Evolutionary conservation across 2,113 vertebrate species (phyloP).

Genomic region (Proteles cristata): DNA sequence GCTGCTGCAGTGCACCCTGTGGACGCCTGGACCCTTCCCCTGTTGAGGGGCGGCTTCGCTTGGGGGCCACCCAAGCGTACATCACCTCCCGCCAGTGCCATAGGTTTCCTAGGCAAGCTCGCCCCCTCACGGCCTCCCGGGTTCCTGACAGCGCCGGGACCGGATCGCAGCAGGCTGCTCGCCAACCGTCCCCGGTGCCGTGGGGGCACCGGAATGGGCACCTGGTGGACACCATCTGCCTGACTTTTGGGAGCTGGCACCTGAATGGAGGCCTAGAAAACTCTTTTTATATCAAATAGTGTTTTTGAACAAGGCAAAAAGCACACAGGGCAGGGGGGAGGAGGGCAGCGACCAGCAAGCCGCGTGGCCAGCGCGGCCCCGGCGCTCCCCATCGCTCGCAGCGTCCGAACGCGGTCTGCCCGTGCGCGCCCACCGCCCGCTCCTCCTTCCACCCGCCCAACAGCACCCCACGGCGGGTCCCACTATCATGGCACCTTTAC

Average conservation of each 20-base stretch:
- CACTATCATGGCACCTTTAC: not conserved
- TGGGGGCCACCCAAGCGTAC: not conserved
- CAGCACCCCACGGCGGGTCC: not conserved
- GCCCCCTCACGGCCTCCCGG: no score
- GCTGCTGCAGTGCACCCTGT: not conserved
- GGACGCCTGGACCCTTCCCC: not conserved
- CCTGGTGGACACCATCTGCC: not conserved
- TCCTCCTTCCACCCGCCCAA: not conserved
- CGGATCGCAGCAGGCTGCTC: not conserved
- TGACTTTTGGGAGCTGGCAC: not conserved
- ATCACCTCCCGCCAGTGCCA: not conserved
- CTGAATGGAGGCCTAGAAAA: not conserved
- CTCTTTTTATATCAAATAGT: not conserved
- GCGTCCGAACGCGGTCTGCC: not conserved
- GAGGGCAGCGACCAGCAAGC: not conserved
- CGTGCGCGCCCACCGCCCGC: accelerated
- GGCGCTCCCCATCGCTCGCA: not conserved
- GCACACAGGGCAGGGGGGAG: not conserved
- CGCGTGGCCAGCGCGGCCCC: no score
- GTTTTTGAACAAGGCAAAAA: not conserved
- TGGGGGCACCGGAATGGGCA: not conserved
- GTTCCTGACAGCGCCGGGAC: no score
- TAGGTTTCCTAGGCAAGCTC: not conserved
- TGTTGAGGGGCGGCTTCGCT: no score
- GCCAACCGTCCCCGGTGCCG: not conserved